Percentiles rank a stretch among this genome's conserved stretches.
These are phyloP conservation scores for Nanorana parkeri DNA, from an alignment of 2,113 vertebrate species.

Conservation along the genomic window DNA sequence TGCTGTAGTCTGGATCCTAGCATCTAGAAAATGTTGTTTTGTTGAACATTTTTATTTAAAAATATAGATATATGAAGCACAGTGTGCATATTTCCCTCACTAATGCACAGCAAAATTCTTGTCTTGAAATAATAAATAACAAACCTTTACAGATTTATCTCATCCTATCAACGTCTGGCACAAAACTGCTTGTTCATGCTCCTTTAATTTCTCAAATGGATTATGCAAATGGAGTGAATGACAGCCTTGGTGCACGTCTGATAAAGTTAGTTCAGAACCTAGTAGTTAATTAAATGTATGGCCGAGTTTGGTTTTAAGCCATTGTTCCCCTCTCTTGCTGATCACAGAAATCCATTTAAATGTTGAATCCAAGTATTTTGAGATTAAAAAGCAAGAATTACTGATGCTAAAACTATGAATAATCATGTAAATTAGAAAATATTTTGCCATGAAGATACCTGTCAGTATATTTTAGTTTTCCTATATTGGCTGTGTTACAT, in stretches of 20 bases:
- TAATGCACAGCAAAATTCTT: neutral
- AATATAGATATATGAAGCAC: neutral
- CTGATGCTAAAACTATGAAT: slow-evolving; percentile 45
- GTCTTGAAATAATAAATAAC: slow-evolving; percentile 22
- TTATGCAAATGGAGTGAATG: slow-evolving; percentile 54
- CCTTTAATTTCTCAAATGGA: slow-evolving; percentile 52
- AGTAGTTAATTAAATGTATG: slow-evolving; percentile 56
- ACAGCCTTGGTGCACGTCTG: slow-evolving; percentile 43
- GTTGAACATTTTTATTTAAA: no score
- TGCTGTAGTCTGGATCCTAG: no score
- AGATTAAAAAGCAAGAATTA: slow-evolving; percentile 47
- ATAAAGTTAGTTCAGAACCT: slow-evolving; percentile 56
- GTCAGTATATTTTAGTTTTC: neutral
- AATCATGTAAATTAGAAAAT: slow-evolving; percentile 8
- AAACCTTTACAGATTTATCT: slow-evolving; percentile 48
- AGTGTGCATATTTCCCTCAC: neutral
- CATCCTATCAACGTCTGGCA: slow-evolving; percentile 51
- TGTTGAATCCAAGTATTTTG: slow-evolving; percentile 39
- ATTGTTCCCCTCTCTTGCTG: slow-evolving; percentile 46
- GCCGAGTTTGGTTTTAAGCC: slow-evolving; percentile 47
- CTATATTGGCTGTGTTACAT: neutral
- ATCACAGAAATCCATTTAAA: slow-evolving; percentile 52
- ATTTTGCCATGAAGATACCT: neutral
- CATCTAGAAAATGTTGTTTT: no score
- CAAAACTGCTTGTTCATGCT: slow-evolving; percentile 49